Conservation (phyloP, 1,140 invertebrate species). For the Diplogasteroides magnus region DNA sequence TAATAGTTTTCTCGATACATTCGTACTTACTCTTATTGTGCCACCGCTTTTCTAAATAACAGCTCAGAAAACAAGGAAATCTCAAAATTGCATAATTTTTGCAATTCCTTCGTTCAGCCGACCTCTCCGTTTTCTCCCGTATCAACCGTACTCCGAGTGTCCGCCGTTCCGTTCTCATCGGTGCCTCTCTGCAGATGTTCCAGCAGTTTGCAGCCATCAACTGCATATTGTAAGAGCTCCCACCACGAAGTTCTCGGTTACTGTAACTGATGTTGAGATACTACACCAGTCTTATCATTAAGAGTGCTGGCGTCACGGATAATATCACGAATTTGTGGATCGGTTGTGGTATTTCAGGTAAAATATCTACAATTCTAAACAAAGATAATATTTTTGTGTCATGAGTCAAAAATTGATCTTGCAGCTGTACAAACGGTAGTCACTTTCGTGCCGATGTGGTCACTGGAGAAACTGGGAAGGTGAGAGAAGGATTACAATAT, state of each 20-base stretch:
- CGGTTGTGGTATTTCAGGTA: slow-evolving; percentile 59
- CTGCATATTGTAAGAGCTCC: slow-evolving; percentile 56
- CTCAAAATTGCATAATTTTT: too few species aligned
- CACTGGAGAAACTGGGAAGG: slow-evolving; percentile 64
- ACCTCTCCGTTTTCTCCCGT: too few species aligned
- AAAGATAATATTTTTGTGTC: too few species aligned
- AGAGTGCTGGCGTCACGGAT: slow-evolving; percentile 64
- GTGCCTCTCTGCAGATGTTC: slow-evolving; percentile 62
- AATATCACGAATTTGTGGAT: slow-evolving; percentile 65
- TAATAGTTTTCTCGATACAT: too few species aligned
- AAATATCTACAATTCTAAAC: background rate
- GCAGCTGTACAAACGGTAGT: slow-evolving; percentile 62
- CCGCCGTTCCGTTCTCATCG: slow-evolving; percentile 62
- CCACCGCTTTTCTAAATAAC: too few species aligned
- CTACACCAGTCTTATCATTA: slow-evolving; percentile 65
- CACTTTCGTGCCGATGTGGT: slow-evolving; percentile 62
- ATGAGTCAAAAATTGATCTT: too few species aligned
- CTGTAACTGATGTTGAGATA: slow-evolving; percentile 62
- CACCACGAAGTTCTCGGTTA: too few species aligned
- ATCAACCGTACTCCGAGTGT: slow-evolving; percentile 57
- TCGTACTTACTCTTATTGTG: too few species aligned
- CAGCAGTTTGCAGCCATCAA: slow-evolving; percentile 66
- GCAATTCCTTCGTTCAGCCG: too few species aligned
- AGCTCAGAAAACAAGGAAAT: too few species aligned
- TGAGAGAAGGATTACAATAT: slow-evolving; percentile 60